These are phyloP conservation scores for Porites evermanni DNA, from an alignment of 92 coral and sea anemone genomes.

Conservation along the genomic window DNA sequence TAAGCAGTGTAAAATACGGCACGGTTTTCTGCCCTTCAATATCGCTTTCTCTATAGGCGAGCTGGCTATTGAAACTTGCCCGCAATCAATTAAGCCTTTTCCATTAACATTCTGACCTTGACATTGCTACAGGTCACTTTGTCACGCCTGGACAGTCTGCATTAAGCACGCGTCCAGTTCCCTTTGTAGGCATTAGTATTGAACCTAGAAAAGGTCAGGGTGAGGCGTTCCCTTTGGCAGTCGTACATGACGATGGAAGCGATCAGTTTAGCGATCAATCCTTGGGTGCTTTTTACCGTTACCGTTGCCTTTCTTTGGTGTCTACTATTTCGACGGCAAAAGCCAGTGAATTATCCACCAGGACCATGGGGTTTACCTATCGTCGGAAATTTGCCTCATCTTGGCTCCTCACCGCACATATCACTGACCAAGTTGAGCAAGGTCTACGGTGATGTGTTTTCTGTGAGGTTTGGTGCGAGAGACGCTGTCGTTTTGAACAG, in stretches of 20 bases:
- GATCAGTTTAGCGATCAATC: not conserved
- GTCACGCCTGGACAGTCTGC: constrained; percentile 34
- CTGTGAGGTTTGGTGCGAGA: constrained; percentile 70
- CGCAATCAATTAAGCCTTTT: not conserved
- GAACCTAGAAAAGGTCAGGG: not conserved
- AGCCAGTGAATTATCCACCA: constrained; percentile 61
- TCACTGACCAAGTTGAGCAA: constrained; percentile 62
- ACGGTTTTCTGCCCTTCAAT: no score
- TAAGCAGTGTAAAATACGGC: no score
- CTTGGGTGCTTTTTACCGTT: not conserved
- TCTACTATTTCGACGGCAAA: constrained; percentile 22
- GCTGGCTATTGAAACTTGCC: not conserved
- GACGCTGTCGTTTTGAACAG: constrained; percentile 73
- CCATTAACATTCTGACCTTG: constrained; percentile 27
- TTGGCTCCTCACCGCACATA: constrained; percentile 76
- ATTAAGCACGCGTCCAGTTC: constrained; percentile 1
- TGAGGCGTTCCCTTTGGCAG: not conserved
- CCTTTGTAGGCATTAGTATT: not conserved
- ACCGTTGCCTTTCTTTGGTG: constrained; percentile 4
- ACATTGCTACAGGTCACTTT: constrained; percentile 14
- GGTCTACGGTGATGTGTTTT: constrained; percentile 73
- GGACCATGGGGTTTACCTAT: constrained; percentile 80
- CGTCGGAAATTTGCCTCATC: constrained; percentile 74
- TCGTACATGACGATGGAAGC: not conserved
- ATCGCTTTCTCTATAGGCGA: no score